Evolutionary conservation across 2,113 vertebrate species (phyloP).

Genomic region (Irena cyanogastra): DNA sequence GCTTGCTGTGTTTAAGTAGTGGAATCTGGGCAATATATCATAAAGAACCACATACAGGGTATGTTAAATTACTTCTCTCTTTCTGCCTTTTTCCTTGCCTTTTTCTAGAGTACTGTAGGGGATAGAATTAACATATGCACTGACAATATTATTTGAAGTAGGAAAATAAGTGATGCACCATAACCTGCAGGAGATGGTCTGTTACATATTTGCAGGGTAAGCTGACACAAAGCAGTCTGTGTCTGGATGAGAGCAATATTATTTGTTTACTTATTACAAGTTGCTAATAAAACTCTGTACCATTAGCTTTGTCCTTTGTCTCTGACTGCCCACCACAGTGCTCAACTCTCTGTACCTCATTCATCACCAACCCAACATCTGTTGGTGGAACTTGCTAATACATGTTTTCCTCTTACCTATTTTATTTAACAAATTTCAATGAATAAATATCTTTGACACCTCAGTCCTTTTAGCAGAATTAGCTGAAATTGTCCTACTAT

Average conservation of each 20-base stretch:
- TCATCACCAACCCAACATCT: background rate
- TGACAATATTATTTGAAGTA: background rate
- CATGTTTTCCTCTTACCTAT: background rate
- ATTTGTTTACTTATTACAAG: background rate
- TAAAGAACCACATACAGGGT: background rate
- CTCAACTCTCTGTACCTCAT: background rate
- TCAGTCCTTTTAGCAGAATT: background rate
- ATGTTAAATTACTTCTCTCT: background rate
- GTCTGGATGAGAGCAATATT: background rate
- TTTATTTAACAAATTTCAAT: background rate
- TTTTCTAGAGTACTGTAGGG: background rate
- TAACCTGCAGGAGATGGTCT: background rate
- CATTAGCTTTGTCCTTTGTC: background rate
- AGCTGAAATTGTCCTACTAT: background rate
- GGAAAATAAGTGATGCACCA: background rate
- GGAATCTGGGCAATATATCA: background rate
- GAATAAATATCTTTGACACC: background rate
- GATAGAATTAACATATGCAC: background rate
- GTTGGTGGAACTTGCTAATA: background rate
- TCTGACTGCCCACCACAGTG: background rate
- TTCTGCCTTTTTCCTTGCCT: background rate
- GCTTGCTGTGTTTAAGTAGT: background rate
- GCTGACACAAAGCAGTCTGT: background rate
- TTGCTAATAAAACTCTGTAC: background rate
- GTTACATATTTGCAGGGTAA: accelerated